Conservation (phyloP, 2,888 invertebrate species). For the Acanthococcus lagerstroemiae region DNA sequence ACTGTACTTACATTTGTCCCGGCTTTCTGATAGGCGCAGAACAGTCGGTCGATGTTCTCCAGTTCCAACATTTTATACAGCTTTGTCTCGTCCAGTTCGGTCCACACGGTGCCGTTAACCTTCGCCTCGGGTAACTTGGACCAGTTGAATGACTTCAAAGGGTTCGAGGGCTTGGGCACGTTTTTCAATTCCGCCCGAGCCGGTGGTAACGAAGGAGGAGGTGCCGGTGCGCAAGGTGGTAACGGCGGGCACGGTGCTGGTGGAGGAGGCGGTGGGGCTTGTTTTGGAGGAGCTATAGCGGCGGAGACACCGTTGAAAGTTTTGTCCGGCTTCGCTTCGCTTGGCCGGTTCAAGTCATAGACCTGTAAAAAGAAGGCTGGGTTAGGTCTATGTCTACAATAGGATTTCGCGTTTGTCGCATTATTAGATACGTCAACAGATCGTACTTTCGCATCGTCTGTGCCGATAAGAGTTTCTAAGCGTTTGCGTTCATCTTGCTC, state of each 20-base stretch:
- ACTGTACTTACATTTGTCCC: conserved; percentile 44
- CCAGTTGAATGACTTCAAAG: conserved; percentile 96
- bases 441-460: conserved; percentile 77
- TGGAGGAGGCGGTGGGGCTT: conserved; percentile 52
- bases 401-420: too few species aligned
- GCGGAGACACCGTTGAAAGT: conserved; percentile 14
- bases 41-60: conserved; percentile 81
- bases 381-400: too few species aligned
- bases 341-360: conserved; percentile 34
- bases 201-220: conserved; percentile 37
- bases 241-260: conserved; percentile 48
- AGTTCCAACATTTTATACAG: conserved; percentile 85
- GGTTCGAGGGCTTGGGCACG: conserved; percentile 84
- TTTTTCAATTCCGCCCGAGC: conserved; percentile 53
- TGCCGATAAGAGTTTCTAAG: conserved; percentile 74
- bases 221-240: conserved; percentile 40
- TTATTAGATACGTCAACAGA: too few species aligned
- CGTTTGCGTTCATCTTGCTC: conserved; percentile 72
- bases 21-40: conserved; percentile 86
- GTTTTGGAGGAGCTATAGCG: conserved; percentile 45
- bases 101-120: conserved; percentile 89
- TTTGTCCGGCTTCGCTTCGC: conserved; percentile 2
- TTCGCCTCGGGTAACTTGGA: conserved; percentile 85
- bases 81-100: conserved; percentile 83
- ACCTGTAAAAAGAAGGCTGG: conserved; percentile 32